phyloP scores from a whole-genome alignment of 2,888 invertebrate genomes.

The Aelia acuminata region DNA sequence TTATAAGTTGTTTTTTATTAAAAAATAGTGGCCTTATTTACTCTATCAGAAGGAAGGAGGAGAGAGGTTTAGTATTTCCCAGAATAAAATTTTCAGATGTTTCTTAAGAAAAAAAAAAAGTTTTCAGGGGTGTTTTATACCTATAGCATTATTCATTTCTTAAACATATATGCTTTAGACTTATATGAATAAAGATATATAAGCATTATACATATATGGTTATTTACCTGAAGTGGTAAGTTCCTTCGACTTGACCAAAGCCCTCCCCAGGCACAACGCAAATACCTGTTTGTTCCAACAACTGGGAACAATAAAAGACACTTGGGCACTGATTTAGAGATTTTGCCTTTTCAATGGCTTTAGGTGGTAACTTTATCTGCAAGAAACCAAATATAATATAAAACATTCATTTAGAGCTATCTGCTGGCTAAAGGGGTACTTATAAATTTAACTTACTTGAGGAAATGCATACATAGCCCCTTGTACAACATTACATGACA shows the following conservation, averaged over 20 bases:
- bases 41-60: too few relatives aligned
- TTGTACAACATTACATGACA: slow-evolving; percentile 84
- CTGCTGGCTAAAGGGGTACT: not conserved
- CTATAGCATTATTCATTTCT: too few relatives aligned
- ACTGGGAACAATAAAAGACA: slow-evolving; percentile 91
- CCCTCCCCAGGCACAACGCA: slow-evolving; percentile 96
- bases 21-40: too few relatives aligned
- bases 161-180: too few relatives aligned
- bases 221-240: slow-evolving; percentile 87
- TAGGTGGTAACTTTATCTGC: slow-evolving; percentile 81
- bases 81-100: too few relatives aligned
- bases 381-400: not conserved
- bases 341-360: slow-evolving; percentile 88
- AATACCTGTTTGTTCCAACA: slow-evolving; percentile 93
- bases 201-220: not conserved
- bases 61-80: too few relatives aligned
- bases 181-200: too few relatives aligned
- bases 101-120: too few relatives aligned
- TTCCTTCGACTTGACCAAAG: slow-evolving; percentile 94
- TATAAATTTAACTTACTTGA: slow-evolving; percentile 66
- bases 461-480: slow-evolving; percentile 99
- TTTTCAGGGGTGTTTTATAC: too few relatives aligned
- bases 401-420: not conserved
- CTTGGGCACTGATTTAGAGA: slow-evolving; percentile 83
- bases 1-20: too few relatives aligned